phyloP scores from a whole-genome alignment of 2,113 vertebrate species.

The Aptenodytes forsteri region DNA sequence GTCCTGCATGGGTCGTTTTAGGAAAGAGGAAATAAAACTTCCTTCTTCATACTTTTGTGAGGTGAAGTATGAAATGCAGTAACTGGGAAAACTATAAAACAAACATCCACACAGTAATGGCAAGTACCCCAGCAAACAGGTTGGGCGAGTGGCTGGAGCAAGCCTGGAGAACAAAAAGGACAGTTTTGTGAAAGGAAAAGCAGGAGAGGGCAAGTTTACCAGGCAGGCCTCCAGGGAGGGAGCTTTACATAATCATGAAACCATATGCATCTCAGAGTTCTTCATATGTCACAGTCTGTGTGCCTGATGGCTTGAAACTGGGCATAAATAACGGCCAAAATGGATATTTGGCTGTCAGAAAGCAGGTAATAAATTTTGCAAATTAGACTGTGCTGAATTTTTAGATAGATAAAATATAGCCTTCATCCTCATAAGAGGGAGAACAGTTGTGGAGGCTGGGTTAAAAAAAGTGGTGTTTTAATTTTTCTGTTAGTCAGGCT shows the following conservation, averaged over 20 bases:
- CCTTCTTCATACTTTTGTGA: background rate
- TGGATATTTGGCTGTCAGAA: background rate
- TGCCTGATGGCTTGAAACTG: background rate
- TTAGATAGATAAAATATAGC: background rate
- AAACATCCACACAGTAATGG: background rate
- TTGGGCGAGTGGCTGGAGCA: background rate
- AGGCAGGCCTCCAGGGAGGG: background rate
- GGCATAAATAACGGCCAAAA: background rate
- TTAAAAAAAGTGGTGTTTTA: background rate
- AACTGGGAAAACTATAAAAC: background rate
- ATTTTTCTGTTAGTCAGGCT: conserved; percentile 21
- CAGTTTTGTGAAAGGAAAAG: background rate
- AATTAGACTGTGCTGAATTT: background rate
- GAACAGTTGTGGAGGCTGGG: background rate
- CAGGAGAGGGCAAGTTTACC: background rate
- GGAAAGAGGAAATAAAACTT: background rate
- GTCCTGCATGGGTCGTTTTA: background rate
- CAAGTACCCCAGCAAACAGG: background rate
- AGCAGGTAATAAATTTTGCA: background rate
- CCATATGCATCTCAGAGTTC: background rate
- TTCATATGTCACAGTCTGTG: background rate
- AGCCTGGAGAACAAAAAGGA: background rate
- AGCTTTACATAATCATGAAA: background rate
- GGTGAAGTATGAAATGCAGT: background rate
- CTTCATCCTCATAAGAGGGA: background rate